phyloP scores from a whole-genome alignment of 2,797 vertebrate species.

The Anomalospiza imberbis region DNA sequence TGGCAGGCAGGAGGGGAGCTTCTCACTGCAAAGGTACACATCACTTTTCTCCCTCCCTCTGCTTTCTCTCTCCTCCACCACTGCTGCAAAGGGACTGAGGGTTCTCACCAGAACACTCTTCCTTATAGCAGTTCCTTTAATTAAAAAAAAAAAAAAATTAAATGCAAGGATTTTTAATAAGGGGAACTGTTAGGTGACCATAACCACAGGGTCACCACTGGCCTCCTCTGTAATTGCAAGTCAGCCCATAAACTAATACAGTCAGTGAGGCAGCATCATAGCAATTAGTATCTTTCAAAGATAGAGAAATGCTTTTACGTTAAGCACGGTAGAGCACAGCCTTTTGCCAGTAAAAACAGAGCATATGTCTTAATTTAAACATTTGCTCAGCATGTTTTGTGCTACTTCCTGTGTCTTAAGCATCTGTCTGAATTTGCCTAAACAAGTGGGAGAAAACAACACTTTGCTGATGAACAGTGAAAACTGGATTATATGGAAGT shows the following conservation, averaged over 20 bases:
- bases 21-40: accelerated
- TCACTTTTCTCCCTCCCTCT: too few relatives aligned
- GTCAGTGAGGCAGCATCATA: background rate
- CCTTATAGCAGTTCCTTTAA: background rate
- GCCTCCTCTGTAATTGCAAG: background rate
- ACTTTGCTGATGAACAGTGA: background rate
- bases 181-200: background rate
- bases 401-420: constrained; percentile 63
- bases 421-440: constrained; percentile 61
- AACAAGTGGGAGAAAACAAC: constrained; percentile 45
- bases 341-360: constrained; percentile 57
- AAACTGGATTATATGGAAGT: background rate
- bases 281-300: constrained; percentile 28
- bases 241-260: background rate
- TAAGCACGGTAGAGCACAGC: constrained; percentile 23
- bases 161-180: background rate
- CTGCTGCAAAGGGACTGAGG: background rate
- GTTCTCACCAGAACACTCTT: background rate
- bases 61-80: background rate
- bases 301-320: constrained; percentile 14
- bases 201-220: background rate
- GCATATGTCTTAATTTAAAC: constrained; percentile 65
- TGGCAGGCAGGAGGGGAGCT: too few relatives aligned
- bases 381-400: constrained; percentile 44
- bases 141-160: background rate